phyloP scores from a whole-genome alignment of 2,113 vertebrate species.

The Alaudala cheleensis region DNA sequence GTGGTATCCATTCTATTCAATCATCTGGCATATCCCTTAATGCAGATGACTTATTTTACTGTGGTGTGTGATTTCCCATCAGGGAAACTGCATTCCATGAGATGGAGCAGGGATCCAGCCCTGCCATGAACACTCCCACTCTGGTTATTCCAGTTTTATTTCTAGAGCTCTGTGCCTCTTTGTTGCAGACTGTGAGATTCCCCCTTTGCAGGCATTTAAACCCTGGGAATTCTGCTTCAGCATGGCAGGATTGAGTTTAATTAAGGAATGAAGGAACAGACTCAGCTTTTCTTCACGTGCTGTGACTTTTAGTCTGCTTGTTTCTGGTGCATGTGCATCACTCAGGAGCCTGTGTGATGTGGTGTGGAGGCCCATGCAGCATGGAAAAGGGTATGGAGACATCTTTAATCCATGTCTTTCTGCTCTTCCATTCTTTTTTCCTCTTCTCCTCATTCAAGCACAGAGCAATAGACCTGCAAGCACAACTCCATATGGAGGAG shows the following conservation, averaged over 20 bases:
- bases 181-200: background rate
- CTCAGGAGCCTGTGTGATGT: fast-evolving
- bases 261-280: background rate
- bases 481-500: conserved; percentile 36
- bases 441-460: background rate
- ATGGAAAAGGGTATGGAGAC: background rate
- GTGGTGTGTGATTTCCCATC: background rate
- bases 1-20: background rate
- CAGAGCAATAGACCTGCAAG: background rate
- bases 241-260: background rate
- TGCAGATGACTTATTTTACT: fast-evolving
- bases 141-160: background rate
- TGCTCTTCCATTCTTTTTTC: background rate
- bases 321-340: background rate
- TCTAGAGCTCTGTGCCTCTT: background rate
- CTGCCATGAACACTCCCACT: background rate
- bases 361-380: background rate
- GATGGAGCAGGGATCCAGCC: background rate
- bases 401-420: background rate
- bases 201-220: background rate
- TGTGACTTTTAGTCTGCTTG: background rate
- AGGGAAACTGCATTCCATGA: background rate
- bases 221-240: background rate
- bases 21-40: background rate
- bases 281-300: background rate